Conservation (phyloP, 2,797 vertebrate genomes). For the Catharus ustulatus region DNA sequence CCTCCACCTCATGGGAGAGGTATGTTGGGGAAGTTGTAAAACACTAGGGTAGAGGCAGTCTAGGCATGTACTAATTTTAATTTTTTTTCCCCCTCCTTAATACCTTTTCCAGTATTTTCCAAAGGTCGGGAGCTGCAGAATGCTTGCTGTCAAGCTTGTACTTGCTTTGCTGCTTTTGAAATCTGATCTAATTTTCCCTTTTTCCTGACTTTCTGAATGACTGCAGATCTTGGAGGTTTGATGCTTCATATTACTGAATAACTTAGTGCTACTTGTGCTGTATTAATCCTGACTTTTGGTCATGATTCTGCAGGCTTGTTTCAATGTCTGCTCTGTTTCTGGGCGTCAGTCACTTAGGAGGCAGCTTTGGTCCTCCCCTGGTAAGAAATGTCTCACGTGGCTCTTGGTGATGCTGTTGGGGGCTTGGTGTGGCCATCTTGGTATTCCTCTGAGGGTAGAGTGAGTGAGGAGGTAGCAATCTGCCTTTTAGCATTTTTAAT, state of each 20-base stretch:
- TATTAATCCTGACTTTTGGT: not conserved
- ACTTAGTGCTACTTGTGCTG: not conserved
- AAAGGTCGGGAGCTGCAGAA: not conserved
- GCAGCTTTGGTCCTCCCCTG: not conserved
- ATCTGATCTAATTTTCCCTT: conserved; percentile 7
- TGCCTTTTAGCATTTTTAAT: not conserved
- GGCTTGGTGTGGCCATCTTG: rapidly evolving
- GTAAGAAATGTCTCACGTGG: not conserved
- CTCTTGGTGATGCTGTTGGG: not conserved
- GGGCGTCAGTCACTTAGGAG: not conserved
- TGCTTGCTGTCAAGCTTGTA: conserved; percentile 17
- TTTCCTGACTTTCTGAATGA: not conserved
- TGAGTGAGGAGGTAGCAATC: not conserved
- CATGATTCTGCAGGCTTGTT: not conserved
- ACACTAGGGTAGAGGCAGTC: not conserved
- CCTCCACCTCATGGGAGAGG: not conserved
- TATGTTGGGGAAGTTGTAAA: not conserved
- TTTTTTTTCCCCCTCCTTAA: not conserved
- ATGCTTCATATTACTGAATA: not conserved
- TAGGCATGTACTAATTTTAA: not conserved
- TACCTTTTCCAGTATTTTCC: not conserved
- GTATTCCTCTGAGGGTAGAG: not conserved
- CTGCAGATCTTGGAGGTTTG: not conserved
- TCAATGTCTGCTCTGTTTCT: not conserved
- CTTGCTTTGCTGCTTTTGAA: conserved; percentile 50